Evolutionary conservation across 2,797 vertebrate genomes (phyloP), one percentile per base, ranked within the genome.

Genomic region (Cottoperca gobio): DNA sequence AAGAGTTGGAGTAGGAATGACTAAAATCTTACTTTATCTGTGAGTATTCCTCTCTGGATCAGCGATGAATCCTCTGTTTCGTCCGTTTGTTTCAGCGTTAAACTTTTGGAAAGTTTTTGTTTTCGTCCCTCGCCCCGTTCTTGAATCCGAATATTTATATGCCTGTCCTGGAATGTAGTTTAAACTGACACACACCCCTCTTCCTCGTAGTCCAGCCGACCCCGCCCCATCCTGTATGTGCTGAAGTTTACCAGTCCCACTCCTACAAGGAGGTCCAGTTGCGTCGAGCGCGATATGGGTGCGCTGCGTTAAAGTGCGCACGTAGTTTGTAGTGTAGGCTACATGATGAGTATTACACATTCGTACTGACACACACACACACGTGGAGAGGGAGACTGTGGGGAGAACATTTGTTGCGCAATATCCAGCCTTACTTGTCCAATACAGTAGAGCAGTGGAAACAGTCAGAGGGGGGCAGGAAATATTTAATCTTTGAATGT

Each of bases 11-110:
- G 16, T 9, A 17, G 0, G 0, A 64, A 40, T 54, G 53, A 75
- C 3, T 60, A 16, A 23, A 33, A 2, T 33, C 85, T 88, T 91
- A 91, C 88, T 83, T 88, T 70, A 21, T 70, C 40, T 64, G 16
- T 13, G 31, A 54, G 53, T 53, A 2, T 70, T 85, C 52, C 73
- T 73, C 67, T 72, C 54, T 37, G 45, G 73, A 48, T 64, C 78
- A 26, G 71, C 33, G 79, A 2, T 62, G 78, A 68, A 65, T 73
- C 31, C 5, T 76, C 60, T 64, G 8, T 28, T 58, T 43, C 48
- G 13, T 60, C 49, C 19, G 9, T 64, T 21, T 57, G 17, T 28
- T 28, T 59, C 53, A 3, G 69, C 45, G 40, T 40, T 1, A 59
- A 73, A 79, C 28, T 85, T 79, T 70, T 50, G 21, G 12, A 49